Evolutionary conservation across 2,888 invertebrate species (phyloP).

Genomic region (Volucella zonaria): DNA sequence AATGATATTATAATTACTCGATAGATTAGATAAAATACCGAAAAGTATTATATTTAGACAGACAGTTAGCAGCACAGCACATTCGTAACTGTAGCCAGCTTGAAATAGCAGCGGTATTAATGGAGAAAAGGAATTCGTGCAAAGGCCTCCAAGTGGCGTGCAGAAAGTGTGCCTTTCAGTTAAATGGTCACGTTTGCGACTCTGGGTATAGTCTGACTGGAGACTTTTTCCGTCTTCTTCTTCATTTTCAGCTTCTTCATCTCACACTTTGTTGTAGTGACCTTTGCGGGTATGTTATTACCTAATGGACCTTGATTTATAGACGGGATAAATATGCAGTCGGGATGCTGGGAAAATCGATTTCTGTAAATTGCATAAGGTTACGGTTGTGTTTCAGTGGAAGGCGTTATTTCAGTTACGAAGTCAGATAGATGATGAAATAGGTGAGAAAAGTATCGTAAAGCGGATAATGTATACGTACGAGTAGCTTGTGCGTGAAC

Average conservation of each 20-base stretch:
- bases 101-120: slow-evolving; percentile 11
- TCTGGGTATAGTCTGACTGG: slow-evolving; percentile 43
- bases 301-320: slow-evolving; percentile 69
- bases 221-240: slow-evolving; percentile 4
- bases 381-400: slow-evolving; percentile 13
- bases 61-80: slow-evolving; percentile 9
- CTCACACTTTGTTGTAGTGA: slow-evolving; percentile 37
- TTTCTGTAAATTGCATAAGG: slow-evolving; percentile 60
- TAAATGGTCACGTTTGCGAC: slow-evolving; percentile 64
- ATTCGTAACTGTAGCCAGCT: slow-evolving; percentile 1
- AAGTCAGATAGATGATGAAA: too few species aligned
- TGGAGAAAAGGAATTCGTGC: slow-evolving; percentile 5
- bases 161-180: slow-evolving; percentile 65
- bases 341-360: slow-evolving; percentile 58
- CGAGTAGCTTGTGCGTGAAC: too few species aligned
- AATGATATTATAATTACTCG: slow-evolving; percentile 50
- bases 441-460: too few species aligned
- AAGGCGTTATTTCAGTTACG: slow-evolving; percentile 11
- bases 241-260: slow-evolving; percentile 3
- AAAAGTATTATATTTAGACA: slow-evolving; percentile 9
- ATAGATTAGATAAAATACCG: slow-evolving; percentile 24
- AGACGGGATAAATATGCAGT: slow-evolving; percentile 40
- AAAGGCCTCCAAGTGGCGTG: slow-evolving; percentile 45
- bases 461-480: too few species aligned
- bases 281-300: slow-evolving; percentile 58